These are phyloP conservation scores for Sinocyclocheilus anshuiensis DNA, from an alignment of 2,113 vertebrate genomes.

Conservation along the genomic window DNA sequence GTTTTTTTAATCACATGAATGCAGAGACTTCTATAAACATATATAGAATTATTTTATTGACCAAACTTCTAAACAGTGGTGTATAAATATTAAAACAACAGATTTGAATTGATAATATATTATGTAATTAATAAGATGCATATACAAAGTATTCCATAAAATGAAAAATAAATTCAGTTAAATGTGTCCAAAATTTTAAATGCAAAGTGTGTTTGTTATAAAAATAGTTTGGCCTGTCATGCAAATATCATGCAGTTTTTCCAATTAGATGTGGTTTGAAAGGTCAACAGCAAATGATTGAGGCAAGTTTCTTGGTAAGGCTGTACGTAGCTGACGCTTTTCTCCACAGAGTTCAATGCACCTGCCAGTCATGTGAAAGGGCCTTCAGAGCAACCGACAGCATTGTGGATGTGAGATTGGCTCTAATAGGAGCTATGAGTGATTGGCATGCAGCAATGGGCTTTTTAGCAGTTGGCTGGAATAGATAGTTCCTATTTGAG, in stretches of 20 bases:
- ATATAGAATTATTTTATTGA: neutral
- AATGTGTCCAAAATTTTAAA: conserved; percentile 1
- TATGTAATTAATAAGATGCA: neutral
- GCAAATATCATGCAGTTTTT: conserved; percentile 2
- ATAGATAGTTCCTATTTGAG: conserved; percentile 7
- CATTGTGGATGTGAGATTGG: conserved; percentile 2
- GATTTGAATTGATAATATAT: neutral
- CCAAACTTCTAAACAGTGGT: neutral
- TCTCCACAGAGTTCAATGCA: neutral
- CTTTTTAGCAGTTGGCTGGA: neutral
- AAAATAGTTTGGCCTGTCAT: neutral
- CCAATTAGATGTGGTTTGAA: neutral
- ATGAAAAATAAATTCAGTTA: neutral
- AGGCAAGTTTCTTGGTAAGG: neutral
- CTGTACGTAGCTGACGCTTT: neutral
- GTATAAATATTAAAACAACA: neutral
- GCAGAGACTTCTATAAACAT: neutral
- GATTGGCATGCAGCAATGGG: neutral
- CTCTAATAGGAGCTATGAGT: neutral
- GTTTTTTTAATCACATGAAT: neutral
- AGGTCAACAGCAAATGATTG: neutral
- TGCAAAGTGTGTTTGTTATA: neutral
- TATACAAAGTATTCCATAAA: neutral
- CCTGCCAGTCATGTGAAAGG: conserved; percentile 14
- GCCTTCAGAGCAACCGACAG: neutral